These are phyloP conservation scores for Apamea anceps DNA, from an alignment of 2,888 invertebrate genomes.

Conservation along the genomic window DNA sequence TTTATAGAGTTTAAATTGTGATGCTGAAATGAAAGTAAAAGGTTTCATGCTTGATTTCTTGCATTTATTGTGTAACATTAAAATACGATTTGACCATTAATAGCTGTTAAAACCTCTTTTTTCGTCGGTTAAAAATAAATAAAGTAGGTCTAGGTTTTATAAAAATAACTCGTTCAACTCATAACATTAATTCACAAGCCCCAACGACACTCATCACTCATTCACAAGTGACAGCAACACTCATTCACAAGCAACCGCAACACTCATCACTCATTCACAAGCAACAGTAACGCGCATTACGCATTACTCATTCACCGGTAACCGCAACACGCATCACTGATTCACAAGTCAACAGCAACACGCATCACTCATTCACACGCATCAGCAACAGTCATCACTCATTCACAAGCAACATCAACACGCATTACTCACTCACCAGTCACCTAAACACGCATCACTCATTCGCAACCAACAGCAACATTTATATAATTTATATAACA, in stretches of 20 bases:
- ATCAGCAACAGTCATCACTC: not conserved
- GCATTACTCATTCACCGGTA: no score
- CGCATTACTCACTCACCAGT: not conserved
- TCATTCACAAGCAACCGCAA: not conserved
- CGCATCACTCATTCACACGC: no score
- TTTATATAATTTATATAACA: no score
- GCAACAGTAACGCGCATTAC: no score
- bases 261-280: not conserved
- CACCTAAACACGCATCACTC: not conserved
- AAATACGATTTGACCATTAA: not conserved
- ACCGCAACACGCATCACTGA: no score
- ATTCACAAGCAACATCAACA: no score
- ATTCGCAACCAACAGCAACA: not conserved
- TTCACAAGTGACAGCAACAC: not conserved
- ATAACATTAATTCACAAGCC: not conserved
- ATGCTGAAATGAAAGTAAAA: not conserved
- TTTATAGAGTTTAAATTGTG: conserved; percentile 4
- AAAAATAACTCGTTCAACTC: not conserved
- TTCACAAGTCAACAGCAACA: no score
- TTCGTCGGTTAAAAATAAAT: not conserved
- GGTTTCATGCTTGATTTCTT: not conserved
- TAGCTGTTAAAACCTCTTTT: not conserved
- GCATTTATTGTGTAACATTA: no score
- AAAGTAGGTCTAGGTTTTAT: not conserved
- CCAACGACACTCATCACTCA: not conserved